Percentiles rank a stretch among this genome's conserved stretches.
Conservation (phyloP, 1,140 invertebrate genomes). For the Papilio polyxenes region DNA sequence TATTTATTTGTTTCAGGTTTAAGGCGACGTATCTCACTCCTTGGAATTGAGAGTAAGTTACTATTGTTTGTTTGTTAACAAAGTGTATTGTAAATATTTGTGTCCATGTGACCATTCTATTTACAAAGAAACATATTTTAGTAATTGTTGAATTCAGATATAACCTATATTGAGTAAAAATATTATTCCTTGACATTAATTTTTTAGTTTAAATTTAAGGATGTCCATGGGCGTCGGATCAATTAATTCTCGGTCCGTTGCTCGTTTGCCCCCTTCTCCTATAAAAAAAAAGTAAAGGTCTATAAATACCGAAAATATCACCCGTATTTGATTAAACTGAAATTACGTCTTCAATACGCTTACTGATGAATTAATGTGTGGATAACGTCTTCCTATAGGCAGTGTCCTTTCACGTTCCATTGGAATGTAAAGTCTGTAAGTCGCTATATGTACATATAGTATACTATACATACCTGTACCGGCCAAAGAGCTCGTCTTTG, state of each 20-base stretch:
- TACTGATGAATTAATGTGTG: background rate
- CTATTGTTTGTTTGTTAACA: background rate
- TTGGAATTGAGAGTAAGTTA: constrained; percentile 56
- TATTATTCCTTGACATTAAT: too few species aligned
- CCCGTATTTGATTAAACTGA: constrained; percentile 8
- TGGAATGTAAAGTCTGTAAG: constrained; percentile 21
- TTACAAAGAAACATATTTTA: too few species aligned
- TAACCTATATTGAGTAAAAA: too few species aligned
- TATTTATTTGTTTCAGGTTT: constrained; percentile 56
- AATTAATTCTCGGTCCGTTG: too few species aligned
- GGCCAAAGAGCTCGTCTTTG: constrained; percentile 55
- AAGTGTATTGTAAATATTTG: background rate
- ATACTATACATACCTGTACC: background rate
- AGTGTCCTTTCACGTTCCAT: constrained; percentile 22
- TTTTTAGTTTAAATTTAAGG: too few species aligned
- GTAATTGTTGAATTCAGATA: too few species aligned
- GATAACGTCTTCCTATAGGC: background rate
- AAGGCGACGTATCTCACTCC: constrained; percentile 39
- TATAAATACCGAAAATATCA: constrained; percentile 28
- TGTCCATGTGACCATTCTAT: background rate
- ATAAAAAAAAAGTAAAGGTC: too few species aligned
- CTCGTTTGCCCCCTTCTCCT: too few species aligned
- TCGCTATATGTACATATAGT: background rate
- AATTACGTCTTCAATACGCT: background rate
- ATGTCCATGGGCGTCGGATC: too few species aligned